phyloP scores from a whole-genome alignment of 2,797 vertebrate genomes.

The Hippoglossus hippoglossus region DNA sequence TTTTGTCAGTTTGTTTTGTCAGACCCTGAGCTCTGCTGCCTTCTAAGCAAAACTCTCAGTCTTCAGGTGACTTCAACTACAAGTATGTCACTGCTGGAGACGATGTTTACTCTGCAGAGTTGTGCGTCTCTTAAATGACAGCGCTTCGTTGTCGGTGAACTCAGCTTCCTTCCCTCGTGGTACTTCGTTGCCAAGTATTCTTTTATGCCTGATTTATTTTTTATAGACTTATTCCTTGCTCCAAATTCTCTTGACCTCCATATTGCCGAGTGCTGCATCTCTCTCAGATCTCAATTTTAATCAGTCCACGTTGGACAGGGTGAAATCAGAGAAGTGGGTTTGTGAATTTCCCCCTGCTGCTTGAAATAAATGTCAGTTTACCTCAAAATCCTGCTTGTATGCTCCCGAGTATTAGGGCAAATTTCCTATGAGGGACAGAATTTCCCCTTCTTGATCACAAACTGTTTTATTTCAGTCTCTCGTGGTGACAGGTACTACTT shows the following conservation, averaged over 20 bases:
- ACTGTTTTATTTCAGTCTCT: conserved; percentile 21
- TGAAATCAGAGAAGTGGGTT: conserved; percentile 42
- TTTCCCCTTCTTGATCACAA: conserved; percentile 6
- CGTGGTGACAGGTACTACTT: conserved; percentile 32
- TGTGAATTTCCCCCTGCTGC: conserved; percentile 54
- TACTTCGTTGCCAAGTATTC: conserved; percentile 36
- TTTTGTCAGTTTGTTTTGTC: conserved; percentile 17
- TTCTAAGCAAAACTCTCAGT: conserved; percentile 32
- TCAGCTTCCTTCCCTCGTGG: conserved; percentile 30
- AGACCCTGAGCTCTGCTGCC: conserved; percentile 14
- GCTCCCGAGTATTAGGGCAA: conserved; percentile 7
- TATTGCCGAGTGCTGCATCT: conserved; percentile 30
- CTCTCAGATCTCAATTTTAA: conserved; percentile 57
- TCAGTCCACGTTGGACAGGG: conserved; percentile 38
- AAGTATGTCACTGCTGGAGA: conserved; percentile 44
- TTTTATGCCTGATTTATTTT: conserved; percentile 23
- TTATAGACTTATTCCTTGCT: conserved; percentile 20
- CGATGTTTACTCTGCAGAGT: conserved; percentile 51
- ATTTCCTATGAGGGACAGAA: conserved; percentile 20
- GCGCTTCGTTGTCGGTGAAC: conserved; percentile 42
- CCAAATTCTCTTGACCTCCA: conserved; percentile 58
- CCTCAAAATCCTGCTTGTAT: conserved; percentile 15
- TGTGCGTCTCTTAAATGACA: conserved; percentile 35
- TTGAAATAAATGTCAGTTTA: conserved; percentile 48
- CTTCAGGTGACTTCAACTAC: conserved; percentile 46